A percentile compares a stretch with the other conserved stretches of the same genome.
phyloP scores from a whole-genome alignment of 2,797 vertebrate species.

The Cirrhinus mrigala region DNA sequence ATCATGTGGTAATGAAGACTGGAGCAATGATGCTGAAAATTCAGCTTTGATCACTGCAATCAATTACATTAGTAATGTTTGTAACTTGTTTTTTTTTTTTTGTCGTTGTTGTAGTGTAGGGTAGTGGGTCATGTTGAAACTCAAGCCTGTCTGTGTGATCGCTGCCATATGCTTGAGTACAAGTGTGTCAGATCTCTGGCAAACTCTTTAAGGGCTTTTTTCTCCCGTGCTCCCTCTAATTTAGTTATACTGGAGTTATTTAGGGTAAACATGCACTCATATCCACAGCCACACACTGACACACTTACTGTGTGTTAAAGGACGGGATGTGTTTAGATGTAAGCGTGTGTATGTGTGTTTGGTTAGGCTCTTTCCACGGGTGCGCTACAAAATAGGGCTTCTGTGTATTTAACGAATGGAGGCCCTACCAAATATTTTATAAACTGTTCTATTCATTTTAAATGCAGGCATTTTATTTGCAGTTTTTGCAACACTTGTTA shows the following conservation, averaged over 20 bases:
- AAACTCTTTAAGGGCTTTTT: conserved; percentile 27
- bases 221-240: conserved; percentile 40
- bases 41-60: not conserved
- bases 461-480: too few relatives aligned
- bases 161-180: conserved; percentile 53
- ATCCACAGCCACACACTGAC: conserved; percentile 27
- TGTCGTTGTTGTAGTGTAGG: not conserved
- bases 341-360: conserved; percentile 16
- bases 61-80: not conserved
- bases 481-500: not conserved
- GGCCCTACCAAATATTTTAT: not conserved
- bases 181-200: conserved; percentile 42
- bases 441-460: not conserved
- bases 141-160: conserved; percentile 52
- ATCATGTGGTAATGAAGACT: not conserved
- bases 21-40: not conserved
- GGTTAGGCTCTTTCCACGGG: not conserved
- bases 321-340: not conserved
- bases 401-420: not conserved
- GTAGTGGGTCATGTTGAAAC: conserved; percentile 51
- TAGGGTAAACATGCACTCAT: conserved; percentile 37
- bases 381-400: not conserved
- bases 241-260: conserved; percentile 44
- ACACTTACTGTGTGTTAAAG: not conserved
- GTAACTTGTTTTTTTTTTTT: not conserved